These are phyloP conservation scores for Meliscaeva auricollis DNA, from an alignment of 2,888 invertebrate genomes.

Conservation along the genomic window DNA sequence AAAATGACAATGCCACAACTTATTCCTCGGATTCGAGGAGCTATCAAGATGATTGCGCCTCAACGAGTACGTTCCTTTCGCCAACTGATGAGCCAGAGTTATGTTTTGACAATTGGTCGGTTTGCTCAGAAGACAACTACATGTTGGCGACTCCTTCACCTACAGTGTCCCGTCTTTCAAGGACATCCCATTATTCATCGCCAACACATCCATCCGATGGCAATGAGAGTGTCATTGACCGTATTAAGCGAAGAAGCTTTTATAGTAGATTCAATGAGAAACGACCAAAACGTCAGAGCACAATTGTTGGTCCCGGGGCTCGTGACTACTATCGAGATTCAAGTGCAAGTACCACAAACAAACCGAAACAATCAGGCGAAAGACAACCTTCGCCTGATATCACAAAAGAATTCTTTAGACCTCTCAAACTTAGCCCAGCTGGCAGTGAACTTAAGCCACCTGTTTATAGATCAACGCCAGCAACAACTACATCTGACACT, in stretches of 20 bases:
- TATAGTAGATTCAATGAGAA: conserved; percentile 95
- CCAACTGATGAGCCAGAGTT: conserved; percentile 86
- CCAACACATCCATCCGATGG: conserved; percentile 84
- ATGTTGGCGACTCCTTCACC: conserved; percentile 82
- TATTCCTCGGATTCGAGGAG: conserved; percentile 84
- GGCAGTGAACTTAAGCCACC: conserved; percentile 83
- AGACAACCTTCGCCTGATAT: conserved; percentile 82
- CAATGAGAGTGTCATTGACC: conserved; percentile 91
- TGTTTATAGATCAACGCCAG: conserved; percentile 79
- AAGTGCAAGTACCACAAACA: conserved; percentile 70
- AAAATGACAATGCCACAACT: conserved; percentile 82
- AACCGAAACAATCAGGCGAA: conserved; percentile 77
- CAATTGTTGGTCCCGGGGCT: conserved; percentile 87
- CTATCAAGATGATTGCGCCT: conserved; percentile 83
- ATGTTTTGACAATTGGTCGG: conserved; percentile 88
- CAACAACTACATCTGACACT: conserved; percentile 79
- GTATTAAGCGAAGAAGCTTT: conserved; percentile 95
- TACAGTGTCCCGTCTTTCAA: conserved; percentile 82
- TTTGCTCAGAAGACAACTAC: conserved; percentile 86
- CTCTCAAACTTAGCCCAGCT: conserved; percentile 82
- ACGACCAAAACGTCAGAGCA: conserved; percentile 89
- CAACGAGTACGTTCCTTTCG: conserved; percentile 85
- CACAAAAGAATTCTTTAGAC: conserved; percentile 82
- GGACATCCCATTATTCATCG: conserved; percentile 84
- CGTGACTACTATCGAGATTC: conserved; percentile 85